Evolutionary conservation across 1,140 invertebrate genomes (phyloP).

Genomic region (Drosophila littoralis): DNA sequence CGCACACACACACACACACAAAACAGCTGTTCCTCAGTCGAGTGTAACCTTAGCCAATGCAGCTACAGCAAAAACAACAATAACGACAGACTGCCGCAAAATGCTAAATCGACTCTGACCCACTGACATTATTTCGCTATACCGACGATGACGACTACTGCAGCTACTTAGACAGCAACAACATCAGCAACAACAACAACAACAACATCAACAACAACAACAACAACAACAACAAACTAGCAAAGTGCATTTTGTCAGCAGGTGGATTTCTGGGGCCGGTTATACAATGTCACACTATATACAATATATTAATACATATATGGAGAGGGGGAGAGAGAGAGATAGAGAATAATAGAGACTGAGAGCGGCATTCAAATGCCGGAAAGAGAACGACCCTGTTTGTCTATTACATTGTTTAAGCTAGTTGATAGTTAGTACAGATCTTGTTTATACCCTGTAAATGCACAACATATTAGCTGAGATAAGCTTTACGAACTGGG

Average conservation of each 20-base stretch:
- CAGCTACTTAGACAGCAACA: conserved; percentile 42
- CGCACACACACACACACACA: background rate
- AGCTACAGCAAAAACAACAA: conserved; percentile 21
- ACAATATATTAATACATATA: conserved; percentile 1
- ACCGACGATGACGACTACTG: conserved; percentile 24
- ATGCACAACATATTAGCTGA: background rate
- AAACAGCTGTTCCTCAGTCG: conserved; percentile 62
- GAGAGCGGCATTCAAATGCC: conserved; percentile 31
- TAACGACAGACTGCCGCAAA: conserved; percentile 42
- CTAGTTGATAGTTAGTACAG: conserved; percentile 3
- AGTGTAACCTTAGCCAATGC: conserved; percentile 57
- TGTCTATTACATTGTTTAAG: conserved; percentile 25
- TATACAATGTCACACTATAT: conserved; percentile 35
- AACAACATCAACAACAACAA: conserved; percentile 14
- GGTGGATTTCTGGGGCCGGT: conserved; percentile 59
- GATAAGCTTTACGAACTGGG: background rate
- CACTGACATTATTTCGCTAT: conserved; percentile 74
- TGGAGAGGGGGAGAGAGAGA: conserved; percentile 1
- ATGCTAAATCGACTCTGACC: conserved; percentile 80
- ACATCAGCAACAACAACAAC: conserved; percentile 1
- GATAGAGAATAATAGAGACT: conserved; percentile 4
- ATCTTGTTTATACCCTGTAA: conserved; percentile 6
- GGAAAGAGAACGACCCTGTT: conserved; percentile 58
- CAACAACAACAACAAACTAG: conserved; percentile 31
- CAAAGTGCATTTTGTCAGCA: conserved; percentile 70